These are phyloP conservation scores for Zosterops hypoxanthus DNA, from an alignment of 2,113 vertebrate species.

Conservation along the genomic window DNA sequence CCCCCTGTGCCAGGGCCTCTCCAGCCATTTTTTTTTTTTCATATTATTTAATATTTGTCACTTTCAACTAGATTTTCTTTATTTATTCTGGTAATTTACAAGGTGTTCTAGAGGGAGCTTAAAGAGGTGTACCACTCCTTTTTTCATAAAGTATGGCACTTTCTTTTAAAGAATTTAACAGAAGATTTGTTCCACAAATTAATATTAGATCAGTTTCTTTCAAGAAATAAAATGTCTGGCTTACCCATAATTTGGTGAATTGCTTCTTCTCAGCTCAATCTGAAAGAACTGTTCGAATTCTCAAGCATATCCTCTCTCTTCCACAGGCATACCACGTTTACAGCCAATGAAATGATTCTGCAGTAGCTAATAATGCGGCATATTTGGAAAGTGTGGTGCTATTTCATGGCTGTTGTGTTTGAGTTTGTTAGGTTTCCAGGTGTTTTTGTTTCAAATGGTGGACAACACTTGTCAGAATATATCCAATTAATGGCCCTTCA, in stretches of 20 bases:
- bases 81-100: background rate
- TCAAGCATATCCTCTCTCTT: background rate
- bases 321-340: background rate
- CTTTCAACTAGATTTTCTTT: background rate
- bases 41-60: too few relatives aligned
- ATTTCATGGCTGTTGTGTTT: fast-evolving
- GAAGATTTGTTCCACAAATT: background rate
- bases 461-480: background rate
- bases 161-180: background rate
- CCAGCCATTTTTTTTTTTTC: background rate
- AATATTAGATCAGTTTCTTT: background rate
- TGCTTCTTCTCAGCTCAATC: background rate
- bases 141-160: background rate
- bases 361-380: background rate
- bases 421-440: background rate
- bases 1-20: background rate
- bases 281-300: background rate
- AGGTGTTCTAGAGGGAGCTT: background rate
- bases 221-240: fast-evolving
- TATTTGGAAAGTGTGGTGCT: background rate
- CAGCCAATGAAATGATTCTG: background rate
- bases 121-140: background rate
- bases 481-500: background rate
- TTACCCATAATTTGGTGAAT: background rate
- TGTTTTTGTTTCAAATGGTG: background rate